Base-by-base conservation (phyloP, 2,113 vertebrate species). In the Dasyprocta punctata region DNA sequence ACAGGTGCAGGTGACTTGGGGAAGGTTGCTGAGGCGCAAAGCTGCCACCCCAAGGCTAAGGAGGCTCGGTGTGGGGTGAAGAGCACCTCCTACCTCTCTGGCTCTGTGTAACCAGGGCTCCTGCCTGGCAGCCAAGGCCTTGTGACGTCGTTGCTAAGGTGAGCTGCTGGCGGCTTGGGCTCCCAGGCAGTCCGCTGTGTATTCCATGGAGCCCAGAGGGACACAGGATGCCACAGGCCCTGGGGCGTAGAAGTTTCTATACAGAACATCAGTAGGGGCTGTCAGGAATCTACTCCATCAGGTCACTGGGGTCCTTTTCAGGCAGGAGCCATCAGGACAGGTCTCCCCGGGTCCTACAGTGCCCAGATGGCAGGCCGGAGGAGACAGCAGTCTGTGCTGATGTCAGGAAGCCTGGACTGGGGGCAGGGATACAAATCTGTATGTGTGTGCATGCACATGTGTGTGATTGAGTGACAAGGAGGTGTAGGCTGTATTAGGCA, bases 301-400 rank as follows among this genome's bases (percentile, higher is more conserved):
- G 56, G 54, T 30, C 7, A 24, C 0, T 24, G 0, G 63, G 12
- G 52, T 28, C 30, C 49, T 26, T 3, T 19, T 44, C 33, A 2
- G 1, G 2, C 1, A 86, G 22, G 33, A 7, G 10, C 11, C 13
- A 13, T 26, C 13, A 5, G n/a, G 2, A 33, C 4, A 58, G 36
- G 52, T 28, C 78, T 71, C 33, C 41, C 5, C 7, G 13, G 30
- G 7, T 49, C 75, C 83, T 2, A 7, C 4, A 3, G 49, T 2
- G 1, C 69, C 14, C 28, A 2, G 13, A n/a, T 5, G 3, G 26
- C 0, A 3, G 61, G n/a, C 65, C 52, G 1, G 6, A 49, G 5
- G n/a, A 65, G 47, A n/a, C 26, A 56, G 33, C 9, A 2, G 4
- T 5, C 6, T 2, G 36, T 10, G 20, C 5, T 52, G 19, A 0